phyloP scores from a whole-genome alignment of 2,113 vertebrate genomes.

The Astur gentilis region DNA sequence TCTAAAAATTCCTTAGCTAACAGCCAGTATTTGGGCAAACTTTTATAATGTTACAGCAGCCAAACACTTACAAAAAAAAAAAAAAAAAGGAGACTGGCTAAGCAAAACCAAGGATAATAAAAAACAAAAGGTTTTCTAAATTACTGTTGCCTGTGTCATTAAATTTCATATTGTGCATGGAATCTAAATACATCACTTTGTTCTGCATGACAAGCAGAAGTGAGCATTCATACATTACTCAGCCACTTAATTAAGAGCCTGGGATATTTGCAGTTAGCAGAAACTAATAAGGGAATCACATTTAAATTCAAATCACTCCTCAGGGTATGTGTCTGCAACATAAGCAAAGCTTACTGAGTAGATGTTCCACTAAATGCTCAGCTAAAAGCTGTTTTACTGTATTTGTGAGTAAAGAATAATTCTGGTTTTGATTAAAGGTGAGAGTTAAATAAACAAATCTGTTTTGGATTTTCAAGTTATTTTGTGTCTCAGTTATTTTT shows the following conservation, averaged over 20 bases:
- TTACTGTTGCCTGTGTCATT: conserved; percentile 79
- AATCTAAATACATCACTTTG: conserved; percentile 85
- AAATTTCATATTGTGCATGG: conserved; percentile 84
- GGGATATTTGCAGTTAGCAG: conserved; percentile 84
- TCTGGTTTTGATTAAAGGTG: conserved; percentile 57
- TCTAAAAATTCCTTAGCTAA: conserved; percentile 62
- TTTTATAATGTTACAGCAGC: conserved; percentile 43
- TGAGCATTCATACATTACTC: conserved; percentile 84
- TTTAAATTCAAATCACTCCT: conserved; percentile 88
- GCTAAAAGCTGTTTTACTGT: conserved; percentile 72
- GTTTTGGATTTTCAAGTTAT: conserved; percentile 44
- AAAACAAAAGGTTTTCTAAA: conserved; percentile 76
- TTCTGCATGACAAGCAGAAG: conserved; percentile 83
- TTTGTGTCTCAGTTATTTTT: conserved; percentile 51
- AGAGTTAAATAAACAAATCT: conserved; percentile 61
- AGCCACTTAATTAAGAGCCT: conserved; percentile 85
- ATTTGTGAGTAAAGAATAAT: conserved; percentile 66
- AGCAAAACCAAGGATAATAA: conserved; percentile 71
- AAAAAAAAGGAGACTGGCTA: conserved; percentile 46
- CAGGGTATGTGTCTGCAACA: conserved; percentile 80
- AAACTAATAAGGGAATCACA: conserved; percentile 85
- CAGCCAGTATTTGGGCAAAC: conserved; percentile 43
- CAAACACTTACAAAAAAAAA: conserved; percentile 32
- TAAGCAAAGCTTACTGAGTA: conserved; percentile 82
- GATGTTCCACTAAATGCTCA: conserved; percentile 71